Evolutionary conservation across 2,888 invertebrate species (phyloP), one percentile per base, ranked within the genome.

Genomic region (Phortica okadai): DNA sequence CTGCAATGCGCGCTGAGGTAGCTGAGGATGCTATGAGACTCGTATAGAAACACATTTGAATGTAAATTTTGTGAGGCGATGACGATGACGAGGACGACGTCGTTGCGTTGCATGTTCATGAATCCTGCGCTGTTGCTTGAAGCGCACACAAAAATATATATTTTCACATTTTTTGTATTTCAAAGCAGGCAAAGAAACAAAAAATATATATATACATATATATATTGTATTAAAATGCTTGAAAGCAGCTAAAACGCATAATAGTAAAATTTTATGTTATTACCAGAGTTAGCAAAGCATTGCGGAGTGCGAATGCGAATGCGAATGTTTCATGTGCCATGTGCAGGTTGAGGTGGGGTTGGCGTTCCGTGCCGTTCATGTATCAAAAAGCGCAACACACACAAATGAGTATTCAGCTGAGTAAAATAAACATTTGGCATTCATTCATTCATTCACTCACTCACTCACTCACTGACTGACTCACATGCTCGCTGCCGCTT

Each of bases 251-350:
- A 87, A 89, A 89, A 85, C 87, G 87, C 90, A 89, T 90, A 88
- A 89, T 86, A 89, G 87, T 89, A 88, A 90, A 89, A 89, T 90
- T 89, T 89, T 89, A 90, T 88, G 89, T 87, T 89, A 89, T 88
- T 86, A 81, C 85, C 84, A 84, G 83, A 82, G 62, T 62, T 62
- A 62, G 62, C 62, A 25, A 56, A 33, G 62, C 62, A 14, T 50
- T 50, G 14, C 50, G 50, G 14, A 50, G 50, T 33, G 33, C 33
- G 33, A 33, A 33, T 33, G 33, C 4, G 33, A 33, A 33, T 33
- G 33, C 33, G 33, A 33, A 33, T 33, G 33, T 33, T 33, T 5
- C 33, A 33, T 33, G 33, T 33, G 33, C 33, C 33, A 33, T 33
- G 33, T 33, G 33, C 33, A 33, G 33, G 1, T 4, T 33, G 33